A percentile compares a stretch with the other conserved stretches of the same genome.
Conservation (phyloP, 2,888 invertebrate species). For the Invenusta paracnida region DNA sequence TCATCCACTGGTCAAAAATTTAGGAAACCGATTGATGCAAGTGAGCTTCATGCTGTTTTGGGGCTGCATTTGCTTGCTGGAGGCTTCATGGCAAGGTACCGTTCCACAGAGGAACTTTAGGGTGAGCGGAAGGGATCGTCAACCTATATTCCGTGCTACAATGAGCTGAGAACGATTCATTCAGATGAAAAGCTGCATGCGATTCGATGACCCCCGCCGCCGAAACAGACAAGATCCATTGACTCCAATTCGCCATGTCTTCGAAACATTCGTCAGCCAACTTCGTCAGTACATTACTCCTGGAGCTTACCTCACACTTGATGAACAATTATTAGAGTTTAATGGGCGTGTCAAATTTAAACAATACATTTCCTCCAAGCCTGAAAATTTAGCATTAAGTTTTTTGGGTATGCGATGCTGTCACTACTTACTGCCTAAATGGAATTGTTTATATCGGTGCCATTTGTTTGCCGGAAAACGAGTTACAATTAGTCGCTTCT, state of each 20-base stretch:
- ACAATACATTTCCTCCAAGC: conserved; percentile 32
- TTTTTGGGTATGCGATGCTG: conserved; percentile 24
- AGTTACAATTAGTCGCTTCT: background rate
- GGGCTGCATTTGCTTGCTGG: background rate
- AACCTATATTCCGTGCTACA: background rate
- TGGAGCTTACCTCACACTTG: conserved; percentile 20
- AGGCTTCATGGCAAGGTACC: background rate
- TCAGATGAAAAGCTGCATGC: background rate
- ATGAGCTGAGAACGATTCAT: background rate
- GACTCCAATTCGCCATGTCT: conserved; percentile 1
- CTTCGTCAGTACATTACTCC: background rate
- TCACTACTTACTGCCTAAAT: conserved; percentile 23
- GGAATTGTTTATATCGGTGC: background rate
- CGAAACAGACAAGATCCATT: too few species aligned
- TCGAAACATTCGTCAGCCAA: background rate
- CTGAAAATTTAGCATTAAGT: conserved; percentile 31
- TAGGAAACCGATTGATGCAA: too few species aligned
- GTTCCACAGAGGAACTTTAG: background rate
- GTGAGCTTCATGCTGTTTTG: background rate
- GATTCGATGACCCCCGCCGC: background rate
- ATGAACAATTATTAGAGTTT: conserved; percentile 28
- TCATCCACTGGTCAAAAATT: too few species aligned
- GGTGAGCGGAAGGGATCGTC: background rate
- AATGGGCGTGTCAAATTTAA: conserved; percentile 11
- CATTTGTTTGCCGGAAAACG: background rate